Evolutionary conservation across 1,140 invertebrate genomes (phyloP), one percentile per base, ranked within the genome.

Genomic region (Belonocnema kinseyi): DNA sequence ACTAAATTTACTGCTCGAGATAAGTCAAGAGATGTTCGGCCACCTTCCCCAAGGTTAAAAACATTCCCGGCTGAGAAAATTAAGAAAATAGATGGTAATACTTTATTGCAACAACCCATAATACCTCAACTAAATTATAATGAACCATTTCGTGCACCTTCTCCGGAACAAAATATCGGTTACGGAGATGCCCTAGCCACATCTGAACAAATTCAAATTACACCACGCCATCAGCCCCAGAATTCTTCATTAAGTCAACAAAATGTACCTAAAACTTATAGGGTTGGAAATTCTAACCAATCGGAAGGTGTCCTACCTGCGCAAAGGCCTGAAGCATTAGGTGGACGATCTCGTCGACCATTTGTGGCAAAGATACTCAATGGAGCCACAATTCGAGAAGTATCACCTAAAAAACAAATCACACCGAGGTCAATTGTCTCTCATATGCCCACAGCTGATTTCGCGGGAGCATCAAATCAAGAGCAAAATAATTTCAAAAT

Each of bases 1-100:
- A 87, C 79, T 0, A 79, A 79, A 66, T 84, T 86, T 17, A 82
- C 3, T 16, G 66, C 74, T 33, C 77, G 73, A 6, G 83, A 87
- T 14, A 80, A 73, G 70, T 80, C 58, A 6, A 74, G 66, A 12
- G 83, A 84, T 7, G 3, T 33, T 11, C 71, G 33, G 7, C 70
- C 77, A 10, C 81, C 75, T 7, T 85, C 83, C 6, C 77, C 87
- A 11, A 77, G 87, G 50, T 56, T 88, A 2, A 88, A 88, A 50
- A 81, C 53, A 51, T 88, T 88, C 53, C 87, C 87, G 0, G 80
- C 82, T 0, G 87, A 88, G 66, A 82, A 81, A 70, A 84, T 88
- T 2, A 83, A 81, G 17, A 83, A 75, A 72, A 53, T 83, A 0
- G 50, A 82, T 6, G 26, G 71, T 51, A 79, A 61, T 17, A 52